phyloP scores from a whole-genome alignment of 1,140 invertebrate species.

The Yoshiicerus persimilis region DNA sequence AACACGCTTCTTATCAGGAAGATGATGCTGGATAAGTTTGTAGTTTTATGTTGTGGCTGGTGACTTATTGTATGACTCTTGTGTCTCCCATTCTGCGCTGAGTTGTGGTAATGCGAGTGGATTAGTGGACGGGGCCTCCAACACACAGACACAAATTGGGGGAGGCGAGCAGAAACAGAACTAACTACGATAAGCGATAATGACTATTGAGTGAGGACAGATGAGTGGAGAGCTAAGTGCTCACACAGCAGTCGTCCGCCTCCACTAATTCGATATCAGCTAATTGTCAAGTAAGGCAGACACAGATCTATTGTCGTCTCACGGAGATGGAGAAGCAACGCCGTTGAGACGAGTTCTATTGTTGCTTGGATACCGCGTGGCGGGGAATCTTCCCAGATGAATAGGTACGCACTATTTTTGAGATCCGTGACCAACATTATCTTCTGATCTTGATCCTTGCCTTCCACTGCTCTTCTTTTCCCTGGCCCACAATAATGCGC shows the following conservation, averaged over 20 bases:
- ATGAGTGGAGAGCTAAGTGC: neutral
- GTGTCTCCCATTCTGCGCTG: neutral
- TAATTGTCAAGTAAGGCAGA: neutral
- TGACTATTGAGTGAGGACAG: neutral
- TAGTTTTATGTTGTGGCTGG: neutral
- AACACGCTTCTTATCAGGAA: neutral
- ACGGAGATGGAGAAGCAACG: neutral
- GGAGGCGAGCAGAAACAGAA: neutral
- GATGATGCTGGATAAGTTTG: neutral
- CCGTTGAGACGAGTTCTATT: neutral
- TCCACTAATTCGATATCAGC: neutral
- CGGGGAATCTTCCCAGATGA: neutral
- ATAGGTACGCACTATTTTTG: neutral
- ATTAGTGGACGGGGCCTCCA: neutral
- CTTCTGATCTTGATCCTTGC: neutral
- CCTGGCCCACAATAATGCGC: neutral
- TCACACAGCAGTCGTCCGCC: neutral
- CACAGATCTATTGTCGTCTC: neutral
- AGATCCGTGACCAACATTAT: slow-evolving; percentile 40
- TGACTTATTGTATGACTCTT: neutral
- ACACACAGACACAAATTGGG: neutral
- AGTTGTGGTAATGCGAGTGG: neutral
- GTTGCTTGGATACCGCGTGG: neutral
- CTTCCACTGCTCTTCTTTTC: neutral
- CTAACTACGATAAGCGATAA: neutral